Evolutionary conservation across 2,113 vertebrate genomes (phyloP).

Genomic region (Mormyrus lacerda): DNA sequence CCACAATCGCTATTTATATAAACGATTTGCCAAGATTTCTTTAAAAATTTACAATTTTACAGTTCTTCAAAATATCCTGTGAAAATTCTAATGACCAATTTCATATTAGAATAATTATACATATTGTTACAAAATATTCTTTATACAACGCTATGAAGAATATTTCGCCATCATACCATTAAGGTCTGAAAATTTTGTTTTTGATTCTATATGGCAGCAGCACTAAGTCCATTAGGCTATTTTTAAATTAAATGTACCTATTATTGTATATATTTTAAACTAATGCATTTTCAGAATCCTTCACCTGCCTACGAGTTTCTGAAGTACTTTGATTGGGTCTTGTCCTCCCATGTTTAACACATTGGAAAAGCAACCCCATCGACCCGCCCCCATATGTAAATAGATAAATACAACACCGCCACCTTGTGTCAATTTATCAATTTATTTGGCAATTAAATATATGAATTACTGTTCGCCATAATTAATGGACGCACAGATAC

Average conservation of each 20-base stretch:
- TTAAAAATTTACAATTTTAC: not conserved
- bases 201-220: not conserved
- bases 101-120: not conserved
- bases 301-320: not conserved
- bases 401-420: slow-evolving; percentile 23
- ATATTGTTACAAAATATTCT: not conserved
- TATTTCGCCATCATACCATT: not conserved
- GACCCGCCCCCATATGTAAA: not conserved
- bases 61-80: not conserved
- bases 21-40: not conserved
- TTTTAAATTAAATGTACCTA: not conserved
- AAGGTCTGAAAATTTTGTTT: not conserved
- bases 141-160: not conserved
- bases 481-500: not conserved
- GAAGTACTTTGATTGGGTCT: not conserved
- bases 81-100: not conserved
- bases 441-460: not conserved
- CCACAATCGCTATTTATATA: not conserved
- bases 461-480: not conserved
- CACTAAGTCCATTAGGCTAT: not conserved
- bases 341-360: not conserved
- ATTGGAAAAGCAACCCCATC: not conserved
- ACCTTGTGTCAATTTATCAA: slow-evolving; percentile 34
- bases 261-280: not conserved
- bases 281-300: not conserved